phyloP scores from a whole-genome alignment of 2,888 invertebrate genomes.

The Cylindroiulus punctatus region DNA sequence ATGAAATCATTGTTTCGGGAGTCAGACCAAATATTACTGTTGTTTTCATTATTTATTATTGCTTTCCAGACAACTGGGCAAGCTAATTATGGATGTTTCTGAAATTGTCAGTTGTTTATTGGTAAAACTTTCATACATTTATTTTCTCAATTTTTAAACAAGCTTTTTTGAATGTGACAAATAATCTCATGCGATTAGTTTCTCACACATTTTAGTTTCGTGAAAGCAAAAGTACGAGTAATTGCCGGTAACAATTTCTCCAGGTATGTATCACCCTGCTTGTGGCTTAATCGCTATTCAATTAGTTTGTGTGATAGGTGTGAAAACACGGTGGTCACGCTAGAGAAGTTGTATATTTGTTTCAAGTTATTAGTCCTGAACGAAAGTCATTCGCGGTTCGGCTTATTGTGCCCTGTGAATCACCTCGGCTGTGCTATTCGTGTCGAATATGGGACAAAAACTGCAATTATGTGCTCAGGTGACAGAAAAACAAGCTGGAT shows the following conservation, averaged over 20 bases:
- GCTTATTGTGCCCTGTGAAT: neutral
- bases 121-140: too few species aligned
- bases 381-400: neutral
- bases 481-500: too few species aligned
- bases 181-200: too few species aligned
- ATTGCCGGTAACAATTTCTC: neutral
- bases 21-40: too few species aligned
- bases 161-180: too few species aligned
- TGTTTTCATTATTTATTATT: too few species aligned
- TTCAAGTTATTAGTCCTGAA: constrained; percentile 28
- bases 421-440: neutral
- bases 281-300: neutral
- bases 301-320: constrained; percentile 2
- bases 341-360: neutral
- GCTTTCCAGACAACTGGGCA: too few species aligned
- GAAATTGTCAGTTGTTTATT: too few species aligned
- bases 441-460: neutral
- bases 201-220: neutral
- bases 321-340: neutral
- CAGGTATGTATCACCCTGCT: neutral
- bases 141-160: too few species aligned
- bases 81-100: too few species aligned
- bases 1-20: too few species aligned
- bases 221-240: too few species aligned
- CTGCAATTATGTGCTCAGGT: neutral